Conservation (phyloP, 2,888 invertebrate species). For the Lapara coniferarum region DNA sequence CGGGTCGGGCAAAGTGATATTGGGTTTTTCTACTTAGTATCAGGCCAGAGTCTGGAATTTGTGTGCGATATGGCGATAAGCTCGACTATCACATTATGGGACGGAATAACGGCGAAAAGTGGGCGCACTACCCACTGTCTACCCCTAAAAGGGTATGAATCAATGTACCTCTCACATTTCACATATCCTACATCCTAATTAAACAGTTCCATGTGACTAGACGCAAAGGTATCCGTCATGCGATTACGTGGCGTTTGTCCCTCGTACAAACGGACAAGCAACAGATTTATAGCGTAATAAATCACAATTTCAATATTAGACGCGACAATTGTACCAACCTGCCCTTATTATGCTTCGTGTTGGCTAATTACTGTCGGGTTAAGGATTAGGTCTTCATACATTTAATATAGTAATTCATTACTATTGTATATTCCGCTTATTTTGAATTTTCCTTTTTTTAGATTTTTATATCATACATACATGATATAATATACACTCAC, state of each 20-base stretch:
- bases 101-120: too few species aligned
- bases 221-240: conserved; percentile 47
- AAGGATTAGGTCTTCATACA: neutral
- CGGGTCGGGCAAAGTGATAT: too few species aligned
- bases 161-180: neutral
- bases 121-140: too few species aligned
- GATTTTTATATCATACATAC: too few species aligned
- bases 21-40: too few species aligned
- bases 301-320: conserved; percentile 46
- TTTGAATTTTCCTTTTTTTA: too few species aligned
- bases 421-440: too few species aligned
- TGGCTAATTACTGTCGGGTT: conserved; percentile 23
- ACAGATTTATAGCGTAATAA: conserved; percentile 59
- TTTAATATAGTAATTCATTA: neutral
- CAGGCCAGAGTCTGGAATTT: too few species aligned
- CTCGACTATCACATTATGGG: too few species aligned
- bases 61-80: too few species aligned
- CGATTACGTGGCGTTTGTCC: conserved; percentile 67
- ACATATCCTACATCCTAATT: conserved; percentile 28
- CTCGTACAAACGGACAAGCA: conserved; percentile 56
- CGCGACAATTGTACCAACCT: conserved; percentile 25
- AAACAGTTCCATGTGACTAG: conserved; percentile 14
- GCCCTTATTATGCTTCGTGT: conserved; percentile 16
- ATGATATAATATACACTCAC: too few species aligned
- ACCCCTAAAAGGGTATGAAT: too few species aligned